These are phyloP conservation scores for Protosalanx chinensis DNA, from an alignment of 2,797 vertebrate species.

Conservation along the genomic window DNA sequence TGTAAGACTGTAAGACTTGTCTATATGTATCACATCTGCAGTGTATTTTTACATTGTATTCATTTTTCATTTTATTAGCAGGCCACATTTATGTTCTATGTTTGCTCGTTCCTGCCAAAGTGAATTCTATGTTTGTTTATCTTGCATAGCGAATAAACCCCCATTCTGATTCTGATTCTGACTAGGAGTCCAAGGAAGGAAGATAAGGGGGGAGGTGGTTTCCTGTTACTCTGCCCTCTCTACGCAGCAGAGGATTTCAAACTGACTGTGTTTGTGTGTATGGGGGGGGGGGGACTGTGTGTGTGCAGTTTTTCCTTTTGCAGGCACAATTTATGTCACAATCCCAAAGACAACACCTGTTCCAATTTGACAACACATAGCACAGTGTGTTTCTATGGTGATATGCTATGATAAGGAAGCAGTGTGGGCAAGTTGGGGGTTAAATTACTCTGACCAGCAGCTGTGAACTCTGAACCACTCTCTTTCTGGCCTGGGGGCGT, in stretches of 20 bases:
- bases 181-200: conserved; percentile 38
- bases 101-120: too few relatives aligned
- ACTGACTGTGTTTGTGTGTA: conserved; percentile 11
- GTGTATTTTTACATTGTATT: too few relatives aligned
- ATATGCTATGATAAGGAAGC: conserved; percentile 29
- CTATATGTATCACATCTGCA: too few relatives aligned
- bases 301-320: too few relatives aligned
- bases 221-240: conserved; percentile 52
- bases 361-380: neutral
- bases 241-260: conserved; percentile 49
- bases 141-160: too few relatives aligned
- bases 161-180: too few relatives aligned
- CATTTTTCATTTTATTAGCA: too few relatives aligned
- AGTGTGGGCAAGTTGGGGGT: neutral
- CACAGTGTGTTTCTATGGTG: conserved; percentile 27
- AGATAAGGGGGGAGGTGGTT: conserved; percentile 23
- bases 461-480: conserved; percentile 43
- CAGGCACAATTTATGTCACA: too few relatives aligned
- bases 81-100: too few relatives aligned
- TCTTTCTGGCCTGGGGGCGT: conserved; percentile 39
- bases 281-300: neutral
- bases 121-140: too few relatives aligned
- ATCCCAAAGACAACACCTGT: neutral
- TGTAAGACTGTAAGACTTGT: too few relatives aligned
- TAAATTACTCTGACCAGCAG: conserved; percentile 44